Percentiles rank a stretch among this genome's conserved stretches.
Conservation (phyloP, 2,797 vertebrate species). For the Coregonus suidteri region DNA sequence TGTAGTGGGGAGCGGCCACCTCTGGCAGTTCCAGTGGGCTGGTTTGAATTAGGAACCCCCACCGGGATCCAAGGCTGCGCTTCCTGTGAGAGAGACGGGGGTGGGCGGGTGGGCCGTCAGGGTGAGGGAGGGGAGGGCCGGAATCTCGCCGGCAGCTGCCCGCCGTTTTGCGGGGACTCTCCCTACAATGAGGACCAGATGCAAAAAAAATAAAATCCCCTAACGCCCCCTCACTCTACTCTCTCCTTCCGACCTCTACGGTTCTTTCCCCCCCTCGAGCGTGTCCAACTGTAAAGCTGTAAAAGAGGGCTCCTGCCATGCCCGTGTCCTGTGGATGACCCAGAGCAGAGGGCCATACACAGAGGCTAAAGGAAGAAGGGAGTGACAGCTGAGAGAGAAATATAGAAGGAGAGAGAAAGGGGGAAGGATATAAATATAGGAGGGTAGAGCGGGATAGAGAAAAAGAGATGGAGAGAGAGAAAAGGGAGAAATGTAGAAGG, state of each 20-base stretch:
- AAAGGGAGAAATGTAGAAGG: slow-evolving; percentile 1
- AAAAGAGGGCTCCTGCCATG: slow-evolving; percentile 54
- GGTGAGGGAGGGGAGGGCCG: slow-evolving; percentile 25
- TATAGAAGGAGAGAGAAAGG: slow-evolving; percentile 13
- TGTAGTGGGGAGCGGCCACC: slow-evolving; percentile 67
- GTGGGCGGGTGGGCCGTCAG: slow-evolving; percentile 31
- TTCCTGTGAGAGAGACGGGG: slow-evolving; percentile 72
- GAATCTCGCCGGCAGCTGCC: slow-evolving; percentile 65
- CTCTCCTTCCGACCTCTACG: slow-evolving; percentile 48
- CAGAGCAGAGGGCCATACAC: not conserved
- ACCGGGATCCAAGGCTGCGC: slow-evolving; percentile 81
- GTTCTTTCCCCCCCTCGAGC: slow-evolving; percentile 39
- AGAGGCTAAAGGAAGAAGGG: too few relatives aligned
- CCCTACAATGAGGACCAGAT: slow-evolving; percentile 81
- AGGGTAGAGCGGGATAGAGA: not conserved
- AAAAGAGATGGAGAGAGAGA: too few relatives aligned
- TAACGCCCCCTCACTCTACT: slow-evolving; percentile 9
- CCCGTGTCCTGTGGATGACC: slow-evolving; percentile 55
- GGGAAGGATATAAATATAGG: too few relatives aligned
- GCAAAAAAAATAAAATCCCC: slow-evolving; percentile 36
- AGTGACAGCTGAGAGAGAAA: slow-evolving; percentile 27
- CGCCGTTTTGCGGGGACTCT: slow-evolving; percentile 74
- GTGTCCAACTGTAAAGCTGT: slow-evolving; percentile 60
- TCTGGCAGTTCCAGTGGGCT: slow-evolving; percentile 78
- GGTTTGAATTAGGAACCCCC: slow-evolving; percentile 85